Percentiles rank a stretch among this genome's conserved stretches.
These are phyloP conservation scores for Herpetotheres cachinnans DNA, from an alignment of 2,113 vertebrate genomes.

Conservation along the genomic window DNA sequence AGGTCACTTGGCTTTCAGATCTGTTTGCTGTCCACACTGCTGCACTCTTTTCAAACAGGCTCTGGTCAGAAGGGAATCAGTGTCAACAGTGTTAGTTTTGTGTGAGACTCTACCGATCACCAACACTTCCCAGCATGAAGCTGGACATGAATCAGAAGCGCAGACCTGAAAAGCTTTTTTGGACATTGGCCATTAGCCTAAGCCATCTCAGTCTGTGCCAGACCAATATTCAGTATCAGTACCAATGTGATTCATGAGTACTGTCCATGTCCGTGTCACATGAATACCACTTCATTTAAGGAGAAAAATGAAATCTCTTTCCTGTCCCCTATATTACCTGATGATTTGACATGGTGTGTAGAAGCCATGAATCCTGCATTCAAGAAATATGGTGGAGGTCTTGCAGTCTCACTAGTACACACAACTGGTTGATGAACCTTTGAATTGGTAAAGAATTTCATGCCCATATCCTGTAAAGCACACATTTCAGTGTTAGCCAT, in stretches of 20 bases:
- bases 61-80: background rate
- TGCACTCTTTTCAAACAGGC: background rate
- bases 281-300: background rate
- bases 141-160: background rate
- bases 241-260: background rate
- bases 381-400: background rate
- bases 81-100: background rate
- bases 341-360: background rate
- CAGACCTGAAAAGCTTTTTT: background rate
- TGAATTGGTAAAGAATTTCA: conserved; percentile 67
- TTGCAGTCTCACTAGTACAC: conserved; percentile 25
- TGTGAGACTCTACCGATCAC: accelerated
- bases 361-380: background rate
- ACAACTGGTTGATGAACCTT: conserved; percentile 52
- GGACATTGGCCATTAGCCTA: background rate
- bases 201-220: background rate
- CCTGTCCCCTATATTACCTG: background rate
- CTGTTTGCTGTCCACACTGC: background rate
- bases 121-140: background rate
- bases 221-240: background rate
- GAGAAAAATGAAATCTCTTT: background rate
- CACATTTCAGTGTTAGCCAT: accelerated
- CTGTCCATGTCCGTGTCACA: background rate
- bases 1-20: background rate
- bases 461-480: conserved; percentile 58